These are phyloP conservation scores for Indri indri DNA, from an alignment of 2,113 vertebrate species.

Conservation along the genomic window DNA sequence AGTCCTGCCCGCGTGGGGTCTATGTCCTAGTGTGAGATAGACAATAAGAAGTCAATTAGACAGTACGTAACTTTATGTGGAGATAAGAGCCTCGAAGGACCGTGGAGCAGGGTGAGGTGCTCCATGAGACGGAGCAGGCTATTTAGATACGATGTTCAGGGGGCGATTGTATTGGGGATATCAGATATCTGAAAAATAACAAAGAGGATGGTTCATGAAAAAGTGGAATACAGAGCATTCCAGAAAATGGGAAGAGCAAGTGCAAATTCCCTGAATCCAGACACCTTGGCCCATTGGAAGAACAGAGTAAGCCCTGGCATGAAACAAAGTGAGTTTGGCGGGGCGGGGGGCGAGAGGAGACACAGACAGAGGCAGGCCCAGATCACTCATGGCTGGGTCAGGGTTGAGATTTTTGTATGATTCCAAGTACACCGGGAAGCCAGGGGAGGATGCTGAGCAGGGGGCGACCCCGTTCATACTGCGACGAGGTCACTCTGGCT, in stretches of 20 bases:
- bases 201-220: neutral
- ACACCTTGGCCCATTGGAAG: neutral
- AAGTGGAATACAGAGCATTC: neutral
- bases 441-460: neutral
- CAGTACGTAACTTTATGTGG: neutral
- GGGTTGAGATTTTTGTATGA: neutral
- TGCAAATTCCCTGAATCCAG: neutral
- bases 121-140: neutral
- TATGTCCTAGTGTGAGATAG: no score
- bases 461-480: accelerated
- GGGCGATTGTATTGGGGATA: neutral
- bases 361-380: neutral
- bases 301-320: no score
- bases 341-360: neutral
- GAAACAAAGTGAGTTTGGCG: neutral
- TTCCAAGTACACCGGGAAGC: neutral
- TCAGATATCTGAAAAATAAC: neutral
- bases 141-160: neutral
- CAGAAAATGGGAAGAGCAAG: neutral
- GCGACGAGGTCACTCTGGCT: neutral
- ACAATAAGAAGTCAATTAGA: neutral
- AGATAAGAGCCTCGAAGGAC: neutral
- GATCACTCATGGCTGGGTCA: neutral
- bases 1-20: accelerated
- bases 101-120: no score